phyloP scores from a whole-genome alignment of 2,797 vertebrate species.

The Aplochiton taeniatus region DNA sequence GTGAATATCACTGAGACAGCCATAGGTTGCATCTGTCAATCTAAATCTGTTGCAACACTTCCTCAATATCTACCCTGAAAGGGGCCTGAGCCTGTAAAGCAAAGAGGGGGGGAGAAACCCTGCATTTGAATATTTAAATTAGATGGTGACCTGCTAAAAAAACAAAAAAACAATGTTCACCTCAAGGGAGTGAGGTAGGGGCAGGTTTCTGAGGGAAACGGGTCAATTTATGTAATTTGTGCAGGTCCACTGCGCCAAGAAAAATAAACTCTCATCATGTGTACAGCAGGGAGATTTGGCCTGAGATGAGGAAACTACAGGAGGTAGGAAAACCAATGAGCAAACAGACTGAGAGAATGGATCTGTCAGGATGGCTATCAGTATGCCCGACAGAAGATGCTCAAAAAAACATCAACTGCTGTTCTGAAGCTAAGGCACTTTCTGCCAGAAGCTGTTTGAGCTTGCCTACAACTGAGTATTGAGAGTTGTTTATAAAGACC shows the following conservation, averaged over 20 bases:
- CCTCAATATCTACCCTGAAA: conserved; percentile 48
- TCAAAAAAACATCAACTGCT: no score
- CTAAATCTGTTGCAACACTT: conserved; percentile 56
- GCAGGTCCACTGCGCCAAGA: no score
- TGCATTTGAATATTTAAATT: neutral
- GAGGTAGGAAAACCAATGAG: conserved; percentile 30
- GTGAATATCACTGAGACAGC: conserved; percentile 55
- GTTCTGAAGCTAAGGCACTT: no score
- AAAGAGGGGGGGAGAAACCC: neutral
- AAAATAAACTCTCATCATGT: conserved; percentile 43
- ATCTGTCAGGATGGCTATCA: no score
- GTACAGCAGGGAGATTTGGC: conserved; percentile 45
- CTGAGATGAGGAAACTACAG: conserved; percentile 58
- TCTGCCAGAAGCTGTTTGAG: no score
- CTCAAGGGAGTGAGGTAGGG: conserved; percentile 5
- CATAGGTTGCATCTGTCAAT: conserved; percentile 55
- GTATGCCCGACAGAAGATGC: no score
- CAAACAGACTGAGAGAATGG: no score
- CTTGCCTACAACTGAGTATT: no score
- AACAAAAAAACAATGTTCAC: no score
- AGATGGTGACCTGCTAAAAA: no score
- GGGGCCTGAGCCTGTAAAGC: conserved; percentile 48
- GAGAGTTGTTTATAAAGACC: no score
- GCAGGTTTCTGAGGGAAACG: conserved; percentile 32
- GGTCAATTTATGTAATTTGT: conserved; percentile 44